Base-by-base conservation (phyloP, 2,797 vertebrate species). In the Acanthiza pusilla region DNA sequence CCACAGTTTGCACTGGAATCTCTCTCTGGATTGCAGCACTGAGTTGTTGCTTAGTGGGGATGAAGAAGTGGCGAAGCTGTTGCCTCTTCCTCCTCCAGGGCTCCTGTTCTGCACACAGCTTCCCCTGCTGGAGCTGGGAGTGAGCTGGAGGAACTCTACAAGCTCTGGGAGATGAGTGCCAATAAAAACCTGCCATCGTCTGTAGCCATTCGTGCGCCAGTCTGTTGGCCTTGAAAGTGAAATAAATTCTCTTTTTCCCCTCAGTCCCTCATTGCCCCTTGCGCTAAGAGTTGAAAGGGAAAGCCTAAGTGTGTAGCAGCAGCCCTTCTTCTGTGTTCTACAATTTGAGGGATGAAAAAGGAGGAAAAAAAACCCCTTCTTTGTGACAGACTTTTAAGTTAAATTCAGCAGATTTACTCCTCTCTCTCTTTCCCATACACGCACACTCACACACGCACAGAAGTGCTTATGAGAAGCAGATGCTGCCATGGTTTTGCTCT, bases 391-490 rank as follows among this genome's bases (percentile, higher is more conserved):
- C 18, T 78, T 95, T 91, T 96, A 25, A 42, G 73, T 95, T 68
- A 55, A 94, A 94, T 95, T 96, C 91, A 93, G 88, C 94, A 91
- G 86, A 97, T 95, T 97, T 96, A 84, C 71, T 96, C 70, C 66
- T 61, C 42, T 74, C 38, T 47, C 51, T 45, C 40, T 54, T 8
- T 17, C 27, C 40, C 34, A 38, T 55, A 60, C 91, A 85, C 15
- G 62, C 89, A 86, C 71, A 29, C 50, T 91, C 9, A 95, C 45
- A 88, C 88, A 89, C 43, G 76, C 89, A 96, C 76, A 94, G 97
- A 95, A 61, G 96, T 93, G 84, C 93, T 97, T 97, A 98, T 98
- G 96, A 94, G 96, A 97, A 97, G 97, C 97, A 98, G 97, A 97
- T 98, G 97, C 93, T 93, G 86, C 83, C 73, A 80, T 66, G 90